A percentile compares a stretch with the other conserved stretches of the same genome.
Conservation (phyloP, 2,797 vertebrate genomes). For the Artibeus jamaicensis region DNA sequence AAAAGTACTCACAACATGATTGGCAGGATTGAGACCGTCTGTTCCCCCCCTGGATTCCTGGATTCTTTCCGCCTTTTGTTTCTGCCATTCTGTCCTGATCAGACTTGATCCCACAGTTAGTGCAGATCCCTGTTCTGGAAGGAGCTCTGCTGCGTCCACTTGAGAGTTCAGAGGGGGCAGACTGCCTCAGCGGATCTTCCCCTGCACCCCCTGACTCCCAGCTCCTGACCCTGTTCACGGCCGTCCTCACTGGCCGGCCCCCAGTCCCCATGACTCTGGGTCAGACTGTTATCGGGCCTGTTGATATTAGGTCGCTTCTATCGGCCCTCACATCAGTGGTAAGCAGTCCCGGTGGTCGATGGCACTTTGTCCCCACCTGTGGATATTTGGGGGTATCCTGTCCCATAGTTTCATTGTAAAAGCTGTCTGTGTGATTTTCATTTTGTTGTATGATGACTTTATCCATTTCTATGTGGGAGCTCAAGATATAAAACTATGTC, state of each 20-base stretch:
- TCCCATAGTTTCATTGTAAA: background rate
- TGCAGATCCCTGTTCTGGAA: background rate
- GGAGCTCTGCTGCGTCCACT: rapidly evolving
- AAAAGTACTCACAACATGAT: background rate
- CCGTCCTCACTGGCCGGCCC: background rate
- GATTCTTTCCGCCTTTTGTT: background rate
- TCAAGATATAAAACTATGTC: background rate
- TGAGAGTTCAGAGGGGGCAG: background rate
- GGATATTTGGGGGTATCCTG: background rate
- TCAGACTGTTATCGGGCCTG: background rate
- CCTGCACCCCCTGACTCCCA: background rate
- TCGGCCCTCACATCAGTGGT: background rate
- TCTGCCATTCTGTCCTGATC: background rate
- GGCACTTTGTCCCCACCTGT: background rate
- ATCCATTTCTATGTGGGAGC: background rate
- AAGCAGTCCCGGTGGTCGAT: background rate
- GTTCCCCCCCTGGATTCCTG: background rate
- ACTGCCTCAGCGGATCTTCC: background rate
- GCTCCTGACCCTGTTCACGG: background rate
- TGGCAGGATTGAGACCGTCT: background rate
- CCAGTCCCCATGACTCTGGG: background rate
- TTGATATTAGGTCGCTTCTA: background rate
- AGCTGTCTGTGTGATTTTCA: background rate
- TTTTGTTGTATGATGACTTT: background rate
- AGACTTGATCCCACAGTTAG: background rate